Percentiles rank a stretch among this genome's conserved stretches.
phyloP scores from a whole-genome alignment of 2,888 invertebrate genomes.

The Arrhopalites spinosus region DNA sequence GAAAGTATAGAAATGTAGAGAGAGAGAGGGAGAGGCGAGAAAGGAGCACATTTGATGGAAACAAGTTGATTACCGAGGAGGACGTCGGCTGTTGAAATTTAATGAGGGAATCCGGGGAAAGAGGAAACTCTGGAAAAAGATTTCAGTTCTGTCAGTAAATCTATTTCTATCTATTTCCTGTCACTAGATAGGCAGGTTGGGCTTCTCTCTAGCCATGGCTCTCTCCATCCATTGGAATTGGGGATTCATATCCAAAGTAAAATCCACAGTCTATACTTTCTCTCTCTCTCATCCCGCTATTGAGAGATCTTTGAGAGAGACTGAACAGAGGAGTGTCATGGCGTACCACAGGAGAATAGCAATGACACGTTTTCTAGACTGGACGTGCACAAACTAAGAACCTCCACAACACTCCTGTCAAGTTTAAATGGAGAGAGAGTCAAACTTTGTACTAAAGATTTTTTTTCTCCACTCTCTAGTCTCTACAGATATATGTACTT shows the following conservation, averaged over 20 bases:
- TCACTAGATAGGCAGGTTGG: conserved; percentile 36
- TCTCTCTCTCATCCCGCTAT: neutral
- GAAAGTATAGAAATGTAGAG: conserved; percentile 5
- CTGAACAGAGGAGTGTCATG: too few species aligned
- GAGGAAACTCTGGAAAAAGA: conserved; percentile 44
- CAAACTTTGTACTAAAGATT: neutral
- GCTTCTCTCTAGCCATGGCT: too few species aligned
- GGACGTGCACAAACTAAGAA: neutral
- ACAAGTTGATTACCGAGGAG: conserved; percentile 44
- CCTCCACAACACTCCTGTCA: neutral
- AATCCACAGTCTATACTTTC: neutral
- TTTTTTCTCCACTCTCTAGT: too few species aligned
- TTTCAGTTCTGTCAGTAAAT: conserved; percentile 45
- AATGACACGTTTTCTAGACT: neutral
- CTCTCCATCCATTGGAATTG: too few species aligned
- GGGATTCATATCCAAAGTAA: neutral
- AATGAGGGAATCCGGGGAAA: conserved; percentile 47
- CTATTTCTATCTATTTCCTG: conserved; percentile 49
- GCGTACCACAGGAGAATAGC: neutral
- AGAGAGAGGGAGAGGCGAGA: conserved; percentile 23
- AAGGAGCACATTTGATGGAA: conserved; percentile 38
- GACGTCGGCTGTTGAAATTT: conserved; percentile 47
- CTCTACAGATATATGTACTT: neutral
- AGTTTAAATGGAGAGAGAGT: neutral
- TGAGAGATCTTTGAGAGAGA: neutral